Base-by-base conservation (phyloP, 2,113 vertebrate genomes). In the Hyla sarda region DNA sequence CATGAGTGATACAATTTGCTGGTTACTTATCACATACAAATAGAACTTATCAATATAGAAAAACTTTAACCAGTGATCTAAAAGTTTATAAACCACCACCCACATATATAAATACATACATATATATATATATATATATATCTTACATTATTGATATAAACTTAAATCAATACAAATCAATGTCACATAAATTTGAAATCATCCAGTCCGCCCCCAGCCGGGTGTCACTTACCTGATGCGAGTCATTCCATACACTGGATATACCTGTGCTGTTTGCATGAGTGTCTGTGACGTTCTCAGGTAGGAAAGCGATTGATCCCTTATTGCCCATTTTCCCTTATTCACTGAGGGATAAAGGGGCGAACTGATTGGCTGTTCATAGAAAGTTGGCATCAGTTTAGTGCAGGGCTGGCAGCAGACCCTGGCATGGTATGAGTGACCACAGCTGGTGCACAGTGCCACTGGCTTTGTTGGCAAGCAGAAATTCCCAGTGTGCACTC, bases 371-470 rank as follows among this genome's bases (percentile, higher is more conserved):
- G 37, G 48, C 47, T 23, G 77, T 37, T 86, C 77, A 86, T 81
- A 81, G 77, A 71, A 86, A 73, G 60, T 81, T 80, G 84, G 77
- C 84, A 86, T 72, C 65, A 71, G 77, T 72, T 86, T 71, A n/a
- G 23, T 56, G 17, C n/a, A 76, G 72, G 72, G 72, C 72, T 48
- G 72, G 7, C 65, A 45, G 23, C 77, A 86, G 62, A 56, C 41
- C 77, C 48, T 81, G 65, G 48, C 48, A 37, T 62, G 23, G 83
- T 54, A 45, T 48, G 75, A 60, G 37, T 28, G 52, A 41, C 32
- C 65, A n/a, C 84, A 86, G 84, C 65, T 81, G 84, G 71, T 71
- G 23, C 48, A 50, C 84, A 78, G 76, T 60, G 84, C 52, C 52
- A 78, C 75, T 77, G 10, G 48, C 47, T 58, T 30, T 80, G 73